Base-by-base conservation (phyloP, 1,140 invertebrate genomes). In the Aculops lycopersici region DNA sequence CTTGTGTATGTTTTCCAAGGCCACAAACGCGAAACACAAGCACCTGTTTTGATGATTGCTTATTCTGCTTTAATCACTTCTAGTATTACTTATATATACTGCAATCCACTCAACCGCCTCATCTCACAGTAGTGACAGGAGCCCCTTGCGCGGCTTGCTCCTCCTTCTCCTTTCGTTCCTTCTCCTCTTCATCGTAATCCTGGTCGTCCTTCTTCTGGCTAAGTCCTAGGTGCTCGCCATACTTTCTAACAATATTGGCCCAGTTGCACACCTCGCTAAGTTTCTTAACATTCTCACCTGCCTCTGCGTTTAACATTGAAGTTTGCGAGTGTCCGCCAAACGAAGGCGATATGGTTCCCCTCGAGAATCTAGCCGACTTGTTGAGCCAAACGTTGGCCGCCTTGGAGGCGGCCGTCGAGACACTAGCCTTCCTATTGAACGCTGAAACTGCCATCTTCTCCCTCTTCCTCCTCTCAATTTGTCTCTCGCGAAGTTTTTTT, bases 191-290 rank as follows among this genome's bases (percentile, higher is more conserved):
- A 15, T 38, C 20, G 15, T 8, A 24, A 15, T 17, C 37, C 14
- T 31, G 5, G 17, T 43, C 44, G 21, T 37, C 40, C 5, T 17
- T 21, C 1, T 35, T 19, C 16, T 18, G 3, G 15, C 35, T 38
- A 12, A 31, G 45, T 17, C 49, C 49, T 1, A 47, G 48, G 12
- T 45, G 44, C 39, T 52, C 50, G 12, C 48, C 36, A 43, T 52
- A 52, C 31, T 52, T 52, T 21, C 46, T 21, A 2, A 51, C 50
- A 15, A 51, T 46, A 2, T 41, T 17, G 15, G 50, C 47, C 51
- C 51, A 52, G 40, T 52, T 51, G 4, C 50, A 47, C 8, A 52
- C 51, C 38, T 45, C 42, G n/a, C 38, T 39, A 14, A 51, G 50
- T 3, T 48, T 48, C 36, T 47, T 47, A 3, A 21, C 24, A 24